Conservation (phyloP, 2,797 vertebrate genomes). For the Cyprinella venusta region DNA sequence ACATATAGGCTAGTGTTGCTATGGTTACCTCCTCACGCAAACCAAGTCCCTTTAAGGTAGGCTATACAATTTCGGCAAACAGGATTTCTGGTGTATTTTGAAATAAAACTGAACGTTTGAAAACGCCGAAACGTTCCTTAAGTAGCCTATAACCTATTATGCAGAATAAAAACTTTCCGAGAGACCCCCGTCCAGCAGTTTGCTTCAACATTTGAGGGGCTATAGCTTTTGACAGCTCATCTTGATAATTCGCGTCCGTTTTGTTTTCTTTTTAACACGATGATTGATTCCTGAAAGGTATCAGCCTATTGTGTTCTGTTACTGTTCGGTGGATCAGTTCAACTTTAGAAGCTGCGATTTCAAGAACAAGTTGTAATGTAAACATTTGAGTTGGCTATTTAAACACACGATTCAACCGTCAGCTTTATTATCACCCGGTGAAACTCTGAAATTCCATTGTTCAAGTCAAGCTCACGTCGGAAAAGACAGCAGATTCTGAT, state of each 20-base stretch:
- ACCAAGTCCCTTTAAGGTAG: too few relatives aligned
- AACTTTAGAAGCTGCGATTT: constrained; percentile 18
- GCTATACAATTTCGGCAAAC: not conserved
- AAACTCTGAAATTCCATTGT: not conserved
- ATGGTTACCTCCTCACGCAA: not conserved
- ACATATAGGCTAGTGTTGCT: constrained; percentile 12
- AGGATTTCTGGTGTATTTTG: not conserved
- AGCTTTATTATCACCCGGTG: not conserved
- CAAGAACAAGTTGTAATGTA: constrained; percentile 20
- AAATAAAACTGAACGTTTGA: not conserved
- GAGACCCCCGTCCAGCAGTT: not conserved
- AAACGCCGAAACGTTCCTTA: not conserved
- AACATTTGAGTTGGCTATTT: constrained; percentile 26
- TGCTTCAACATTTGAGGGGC: not conserved
- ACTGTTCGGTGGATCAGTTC: not conserved
- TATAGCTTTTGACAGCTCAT: not conserved
- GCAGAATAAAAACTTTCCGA: not conserved
- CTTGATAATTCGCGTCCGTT: not conserved
- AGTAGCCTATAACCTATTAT: too few relatives aligned
- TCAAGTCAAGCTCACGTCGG: not conserved
- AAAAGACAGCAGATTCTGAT: not conserved
- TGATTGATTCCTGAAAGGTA: not conserved
- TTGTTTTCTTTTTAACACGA: not conserved
- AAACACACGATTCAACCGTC: constrained; percentile 13
- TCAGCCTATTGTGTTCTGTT: not conserved